Percentiles rank a stretch among this genome's conserved stretches.
Evolutionary conservation across 2,797 vertebrate species (phyloP).

Genomic region (Cyprinodon diabolis): DNA sequence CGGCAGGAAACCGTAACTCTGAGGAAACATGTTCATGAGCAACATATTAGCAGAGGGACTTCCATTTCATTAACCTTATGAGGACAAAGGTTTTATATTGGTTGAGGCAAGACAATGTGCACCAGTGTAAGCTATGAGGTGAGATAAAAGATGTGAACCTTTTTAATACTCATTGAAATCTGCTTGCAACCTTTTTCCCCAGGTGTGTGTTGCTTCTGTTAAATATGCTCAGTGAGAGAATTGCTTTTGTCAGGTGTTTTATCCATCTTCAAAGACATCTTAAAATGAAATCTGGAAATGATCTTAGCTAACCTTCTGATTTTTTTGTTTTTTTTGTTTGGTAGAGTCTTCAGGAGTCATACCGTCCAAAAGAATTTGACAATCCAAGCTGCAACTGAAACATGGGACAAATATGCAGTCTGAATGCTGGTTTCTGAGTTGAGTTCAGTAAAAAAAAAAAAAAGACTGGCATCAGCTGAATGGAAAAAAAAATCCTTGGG

Average conservation of each 20-base stretch:
- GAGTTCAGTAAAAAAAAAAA: background rate
- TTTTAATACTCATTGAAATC: conserved; percentile 24
- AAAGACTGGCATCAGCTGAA: conserved; percentile 72
- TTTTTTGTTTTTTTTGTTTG: conserved; percentile 14
- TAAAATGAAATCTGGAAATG: conserved; percentile 39
- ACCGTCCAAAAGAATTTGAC: conserved; percentile 40
- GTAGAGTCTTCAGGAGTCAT: conserved; percentile 26
- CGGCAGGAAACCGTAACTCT: conserved; percentile 5
- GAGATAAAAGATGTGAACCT: conserved; percentile 37
- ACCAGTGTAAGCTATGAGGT: conserved; percentile 55
- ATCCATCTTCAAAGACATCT: conserved; percentile 41
- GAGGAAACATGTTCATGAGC: conserved; percentile 39
- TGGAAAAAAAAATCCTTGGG: conserved; percentile 75
- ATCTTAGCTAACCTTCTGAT: conserved; percentile 51
- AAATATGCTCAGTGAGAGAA: conserved; percentile 19
- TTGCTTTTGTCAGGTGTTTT: conserved; percentile 25
- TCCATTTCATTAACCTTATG: conserved; percentile 60
- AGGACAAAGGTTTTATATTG: conserved; percentile 33
- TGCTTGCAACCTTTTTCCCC: conserved; percentile 4
- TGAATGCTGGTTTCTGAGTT: conserved; percentile 26
- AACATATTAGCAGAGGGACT: conserved; percentile 40
- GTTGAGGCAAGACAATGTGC: conserved; percentile 35
- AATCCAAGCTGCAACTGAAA: conserved; percentile 47
- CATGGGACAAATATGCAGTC: conserved; percentile 67
- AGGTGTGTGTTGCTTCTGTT: conserved; percentile 7